Evolutionary conservation across 2,888 invertebrate species (phyloP).

Genomic region (Rhamnusium bicolor): DNA sequence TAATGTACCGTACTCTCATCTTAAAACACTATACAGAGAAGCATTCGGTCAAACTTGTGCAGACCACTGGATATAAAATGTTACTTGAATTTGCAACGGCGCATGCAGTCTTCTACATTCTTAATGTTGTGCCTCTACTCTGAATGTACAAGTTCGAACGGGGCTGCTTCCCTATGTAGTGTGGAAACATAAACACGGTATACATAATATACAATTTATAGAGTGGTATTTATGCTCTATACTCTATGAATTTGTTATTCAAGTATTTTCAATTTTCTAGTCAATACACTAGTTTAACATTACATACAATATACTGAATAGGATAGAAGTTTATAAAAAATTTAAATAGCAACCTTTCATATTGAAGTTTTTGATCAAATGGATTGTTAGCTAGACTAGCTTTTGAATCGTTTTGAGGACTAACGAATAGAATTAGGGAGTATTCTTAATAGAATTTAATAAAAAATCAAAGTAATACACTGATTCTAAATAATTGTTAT

Average conservation of each 20-base stretch:
- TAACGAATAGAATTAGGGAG: slow-evolving; percentile 4
- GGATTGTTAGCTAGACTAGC: slow-evolving; percentile 41
- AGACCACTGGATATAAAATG: no score
- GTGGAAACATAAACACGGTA: no score
- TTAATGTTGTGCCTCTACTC: no score
- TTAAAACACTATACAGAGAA: no score
- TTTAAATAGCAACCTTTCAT: slow-evolving; percentile 38
- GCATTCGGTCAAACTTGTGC: no score
- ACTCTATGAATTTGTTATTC: background rate
- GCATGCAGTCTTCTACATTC: no score
- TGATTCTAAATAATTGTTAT: background rate
- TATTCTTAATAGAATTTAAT: background rate
- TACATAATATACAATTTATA: background rate
- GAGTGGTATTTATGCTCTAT: background rate
- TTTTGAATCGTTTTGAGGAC: slow-evolving; percentile 13
- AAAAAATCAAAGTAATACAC: background rate
- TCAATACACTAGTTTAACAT: background rate
- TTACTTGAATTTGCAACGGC: no score
- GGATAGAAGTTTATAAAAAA: slow-evolving; percentile 34
- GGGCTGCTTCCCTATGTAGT: no score
- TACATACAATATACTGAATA: background rate
- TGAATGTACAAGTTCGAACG: no score
- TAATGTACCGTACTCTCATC: no score
- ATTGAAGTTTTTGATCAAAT: slow-evolving; percentile 40
- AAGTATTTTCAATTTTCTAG: slow-evolving; percentile 4